Evolutionary conservation across 2,888 invertebrate species (phyloP).

Genomic region (Dicroscelio sp.): DNA sequence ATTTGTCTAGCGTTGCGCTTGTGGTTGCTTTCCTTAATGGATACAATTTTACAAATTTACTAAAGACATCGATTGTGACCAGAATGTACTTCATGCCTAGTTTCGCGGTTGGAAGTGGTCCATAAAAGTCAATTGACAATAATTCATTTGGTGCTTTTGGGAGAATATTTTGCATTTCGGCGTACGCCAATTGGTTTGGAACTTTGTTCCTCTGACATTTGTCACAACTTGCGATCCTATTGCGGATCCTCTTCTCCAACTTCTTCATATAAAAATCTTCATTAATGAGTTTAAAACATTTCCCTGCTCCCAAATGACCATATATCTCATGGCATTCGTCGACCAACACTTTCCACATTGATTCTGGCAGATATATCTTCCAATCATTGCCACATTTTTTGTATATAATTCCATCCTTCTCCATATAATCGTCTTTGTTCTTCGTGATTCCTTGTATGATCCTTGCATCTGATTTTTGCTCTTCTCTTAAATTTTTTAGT

Average conservation of each 20-base stretch:
- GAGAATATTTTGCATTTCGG: conserved; percentile 45
- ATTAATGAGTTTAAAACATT: conserved; percentile 37
- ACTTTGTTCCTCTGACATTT: conserved; percentile 69
- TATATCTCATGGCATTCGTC: conserved; percentile 25
- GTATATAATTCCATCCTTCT: not conserved
- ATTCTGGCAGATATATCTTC: not conserved
- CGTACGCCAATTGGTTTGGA: conserved; percentile 30
- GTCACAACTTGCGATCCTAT: conserved; percentile 37
- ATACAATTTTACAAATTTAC: too few relatives aligned
- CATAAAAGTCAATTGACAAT: too few relatives aligned
- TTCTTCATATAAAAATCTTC: conserved; percentile 35
- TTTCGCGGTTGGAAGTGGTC: too few relatives aligned
- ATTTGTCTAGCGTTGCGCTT: too few relatives aligned
- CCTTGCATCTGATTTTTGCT: not conserved
- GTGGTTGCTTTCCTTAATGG: too few relatives aligned
- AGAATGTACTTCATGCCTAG: too few relatives aligned
- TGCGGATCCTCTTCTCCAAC: not conserved
- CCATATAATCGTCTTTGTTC: not conserved
- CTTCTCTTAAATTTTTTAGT: not conserved
- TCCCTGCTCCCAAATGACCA: conserved; percentile 50
- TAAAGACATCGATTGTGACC: too few relatives aligned
- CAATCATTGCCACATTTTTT: not conserved
- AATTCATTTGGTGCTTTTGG: conserved; percentile 47
- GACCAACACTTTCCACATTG: not conserved
- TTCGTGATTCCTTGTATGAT: too few relatives aligned